Conservation (phyloP, 2,113 vertebrate species). For the Pseudorhombus dupliciocellatus region DNA sequence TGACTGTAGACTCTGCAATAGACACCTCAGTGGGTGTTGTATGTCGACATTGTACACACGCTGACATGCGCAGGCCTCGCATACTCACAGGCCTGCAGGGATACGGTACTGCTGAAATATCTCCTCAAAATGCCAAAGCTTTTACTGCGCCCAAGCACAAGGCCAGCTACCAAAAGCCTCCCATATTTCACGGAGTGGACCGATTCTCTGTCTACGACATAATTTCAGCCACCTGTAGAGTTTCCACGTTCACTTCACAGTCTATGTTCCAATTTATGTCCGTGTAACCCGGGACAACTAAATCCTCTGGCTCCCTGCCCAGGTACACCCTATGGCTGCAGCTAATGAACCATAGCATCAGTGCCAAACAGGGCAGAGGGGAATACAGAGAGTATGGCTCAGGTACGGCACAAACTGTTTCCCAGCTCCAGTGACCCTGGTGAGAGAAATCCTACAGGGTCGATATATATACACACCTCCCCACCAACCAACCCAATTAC, state of each 20-base stretch:
- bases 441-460: constrained; percentile 52
- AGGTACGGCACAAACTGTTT: constrained; percentile 32
- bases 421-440: constrained; percentile 51
- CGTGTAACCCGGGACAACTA: constrained; percentile 64
- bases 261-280: constrained; percentile 62
- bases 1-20: constrained; percentile 17
- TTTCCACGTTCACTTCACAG: constrained; percentile 60
- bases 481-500: constrained; percentile 57
- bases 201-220: constrained; percentile 41
- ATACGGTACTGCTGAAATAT: constrained; percentile 26
- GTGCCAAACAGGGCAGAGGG: constrained; percentile 57
- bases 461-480: constrained; percentile 45
- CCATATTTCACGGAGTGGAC: constrained; percentile 48
- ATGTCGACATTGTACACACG: constrained; percentile 41
- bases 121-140: constrained; percentile 35
- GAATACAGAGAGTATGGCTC: constrained; percentile 28
- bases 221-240: constrained; percentile 72
- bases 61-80: neutral
- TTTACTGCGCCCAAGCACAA: constrained; percentile 39
- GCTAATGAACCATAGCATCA: constrained; percentile 73
- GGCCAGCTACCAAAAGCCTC: constrained; percentile 20
- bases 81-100: constrained; percentile 13
- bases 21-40: constrained; percentile 27
- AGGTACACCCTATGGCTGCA: constrained; percentile 70
- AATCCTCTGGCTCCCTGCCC: constrained; percentile 68